A percentile compares a stretch with the other conserved stretches of the same genome.
phyloP scores from a whole-genome alignment of 2,888 invertebrate genomes.

The Tetrapedia diversipes region DNA sequence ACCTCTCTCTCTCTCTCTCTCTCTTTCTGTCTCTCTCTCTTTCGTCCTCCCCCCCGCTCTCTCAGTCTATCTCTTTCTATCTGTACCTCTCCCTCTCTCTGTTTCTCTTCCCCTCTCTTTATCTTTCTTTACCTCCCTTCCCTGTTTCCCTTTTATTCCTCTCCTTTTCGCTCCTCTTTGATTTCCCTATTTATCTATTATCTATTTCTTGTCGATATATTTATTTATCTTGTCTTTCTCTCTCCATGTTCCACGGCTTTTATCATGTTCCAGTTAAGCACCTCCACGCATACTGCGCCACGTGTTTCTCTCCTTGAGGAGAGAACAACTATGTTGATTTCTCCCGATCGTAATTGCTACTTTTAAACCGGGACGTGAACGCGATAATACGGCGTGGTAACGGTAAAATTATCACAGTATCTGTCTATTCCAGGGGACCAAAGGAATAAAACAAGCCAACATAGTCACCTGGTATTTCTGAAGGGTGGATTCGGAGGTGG shows the following conservation, averaged over 20 bases:
- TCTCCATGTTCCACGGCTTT: background rate
- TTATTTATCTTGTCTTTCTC: slow-evolving; percentile 25
- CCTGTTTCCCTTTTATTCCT: background rate
- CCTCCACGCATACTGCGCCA: slow-evolving; percentile 75
- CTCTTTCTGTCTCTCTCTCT: slow-evolving; percentile 38
- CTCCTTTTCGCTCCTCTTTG: slow-evolving; percentile 26
- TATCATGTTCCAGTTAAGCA: slow-evolving; percentile 44
- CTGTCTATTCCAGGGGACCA: slow-evolving; percentile 7
- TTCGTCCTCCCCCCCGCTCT: slow-evolving; percentile 23
- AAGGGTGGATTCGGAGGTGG: slow-evolving; percentile 42
- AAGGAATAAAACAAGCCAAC: too few relatives aligned
- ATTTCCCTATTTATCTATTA: slow-evolving; percentile 18
- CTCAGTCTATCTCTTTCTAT: slow-evolving; percentile 44
- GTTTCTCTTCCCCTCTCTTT: background rate
- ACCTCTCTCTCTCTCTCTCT: slow-evolving; percentile 12
- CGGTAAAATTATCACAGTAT: background rate
- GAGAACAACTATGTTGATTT: slow-evolving; percentile 45
- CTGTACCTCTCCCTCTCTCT: slow-evolving; percentile 26
- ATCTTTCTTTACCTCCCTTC: slow-evolving; percentile 33
- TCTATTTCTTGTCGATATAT: slow-evolving; percentile 10
- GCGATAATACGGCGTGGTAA: background rate
- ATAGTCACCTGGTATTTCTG: slow-evolving; percentile 43
- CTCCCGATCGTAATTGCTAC: slow-evolving; percentile 14
- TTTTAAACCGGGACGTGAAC: background rate
- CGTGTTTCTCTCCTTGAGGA: slow-evolving; percentile 65